Percentiles rank a stretch among this genome's conserved stretches.
Conservation (phyloP, 2,888 invertebrate genomes). For the Trichopria drosophilae region DNA sequence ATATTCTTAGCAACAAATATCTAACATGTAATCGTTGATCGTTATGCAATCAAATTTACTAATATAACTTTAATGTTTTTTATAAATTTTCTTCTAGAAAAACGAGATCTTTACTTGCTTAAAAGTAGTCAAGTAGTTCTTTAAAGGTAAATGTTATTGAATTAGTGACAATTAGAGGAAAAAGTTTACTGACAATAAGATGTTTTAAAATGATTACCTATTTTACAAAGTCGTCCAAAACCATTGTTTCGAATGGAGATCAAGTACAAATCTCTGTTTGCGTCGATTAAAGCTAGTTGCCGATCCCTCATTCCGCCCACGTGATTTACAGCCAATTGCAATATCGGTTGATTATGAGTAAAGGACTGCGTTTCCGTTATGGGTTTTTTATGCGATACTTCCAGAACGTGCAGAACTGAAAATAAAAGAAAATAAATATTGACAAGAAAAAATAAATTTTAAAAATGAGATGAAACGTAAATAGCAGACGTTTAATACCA, state of each 20-base stretch:
- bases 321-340: slow-evolving; percentile 82
- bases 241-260: slow-evolving; percentile 68
- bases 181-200: background rate
- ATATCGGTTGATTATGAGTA: slow-evolving; percentile 76
- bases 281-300: slow-evolving; percentile 85
- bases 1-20: too few species aligned
- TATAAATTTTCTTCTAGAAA: background rate
- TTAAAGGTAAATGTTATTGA: slow-evolving; percentile 3
- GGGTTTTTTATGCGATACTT: slow-evolving; percentile 75
- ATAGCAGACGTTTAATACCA: too few species aligned
- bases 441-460: slow-evolving; percentile 10
- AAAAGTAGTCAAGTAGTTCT: background rate
- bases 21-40: too few species aligned
- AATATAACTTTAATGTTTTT: too few species aligned
- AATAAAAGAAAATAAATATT: slow-evolving; percentile 30
- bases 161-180: background rate
- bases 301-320: slow-evolving; percentile 78
- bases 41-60: too few species aligned
- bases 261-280: slow-evolving; percentile 84
- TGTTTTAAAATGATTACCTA: slow-evolving; percentile 43
- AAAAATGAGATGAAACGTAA: too few species aligned
- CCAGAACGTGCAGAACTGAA: slow-evolving; percentile 81
- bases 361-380: slow-evolving; percentile 76
- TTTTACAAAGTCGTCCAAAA: slow-evolving; percentile 54
- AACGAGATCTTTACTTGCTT: background rate